phyloP scores from a whole-genome alignment of 2,797 vertebrate genomes.

The Sphenodon punctatus region DNA sequence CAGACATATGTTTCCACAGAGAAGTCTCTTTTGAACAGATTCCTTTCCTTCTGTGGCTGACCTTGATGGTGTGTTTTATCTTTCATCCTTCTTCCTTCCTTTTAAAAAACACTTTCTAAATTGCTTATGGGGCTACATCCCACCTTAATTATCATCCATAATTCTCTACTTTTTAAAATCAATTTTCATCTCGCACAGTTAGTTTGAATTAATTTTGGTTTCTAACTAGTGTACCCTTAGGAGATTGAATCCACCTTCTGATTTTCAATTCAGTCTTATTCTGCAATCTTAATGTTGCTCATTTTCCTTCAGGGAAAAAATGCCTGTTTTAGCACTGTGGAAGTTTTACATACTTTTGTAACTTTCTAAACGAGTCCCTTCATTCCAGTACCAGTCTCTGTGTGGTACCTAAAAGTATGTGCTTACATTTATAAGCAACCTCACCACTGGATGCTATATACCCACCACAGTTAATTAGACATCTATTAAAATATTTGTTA shows the following conservation, averaged over 20 bases:
- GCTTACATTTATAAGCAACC: too few species aligned
- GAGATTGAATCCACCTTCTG: background rate
- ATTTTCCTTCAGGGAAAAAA: background rate
- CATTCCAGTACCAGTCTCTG: too few species aligned
- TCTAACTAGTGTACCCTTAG: background rate
- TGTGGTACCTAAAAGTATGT: too few species aligned
- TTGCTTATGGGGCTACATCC: background rate
- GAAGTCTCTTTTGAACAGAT: background rate
- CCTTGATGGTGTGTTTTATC: background rate
- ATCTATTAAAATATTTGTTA: too few species aligned
- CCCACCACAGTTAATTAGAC: too few species aligned
- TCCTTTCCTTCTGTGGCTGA: background rate
- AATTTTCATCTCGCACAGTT: background rate
- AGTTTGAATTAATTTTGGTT: background rate
- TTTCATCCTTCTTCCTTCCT: background rate
- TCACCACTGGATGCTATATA: too few species aligned
- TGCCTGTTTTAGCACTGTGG: background rate
- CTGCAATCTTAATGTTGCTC: background rate
- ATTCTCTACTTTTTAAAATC: background rate
- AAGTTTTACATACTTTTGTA: background rate
- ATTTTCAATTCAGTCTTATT: too few species aligned
- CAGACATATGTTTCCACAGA: too few species aligned
- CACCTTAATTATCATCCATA: background rate
- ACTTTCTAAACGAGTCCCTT: background rate
- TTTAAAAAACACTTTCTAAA: background rate